Conservation (phyloP, 2,888 invertebrate genomes). For the Melinopterus prodromus region DNA sequence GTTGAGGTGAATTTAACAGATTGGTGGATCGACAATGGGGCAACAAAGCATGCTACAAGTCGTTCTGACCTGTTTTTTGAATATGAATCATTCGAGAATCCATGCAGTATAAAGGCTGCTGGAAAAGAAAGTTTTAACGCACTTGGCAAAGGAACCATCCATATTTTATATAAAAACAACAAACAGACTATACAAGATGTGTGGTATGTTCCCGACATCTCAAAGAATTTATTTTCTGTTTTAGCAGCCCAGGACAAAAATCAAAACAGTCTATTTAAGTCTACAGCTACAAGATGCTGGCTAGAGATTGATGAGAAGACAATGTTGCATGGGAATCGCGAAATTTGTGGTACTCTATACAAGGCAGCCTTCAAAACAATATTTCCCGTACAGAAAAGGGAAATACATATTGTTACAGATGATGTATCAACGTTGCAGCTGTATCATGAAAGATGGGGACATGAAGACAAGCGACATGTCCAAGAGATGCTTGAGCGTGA, state of each 20-base stretch:
- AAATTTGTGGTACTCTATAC: conserved; percentile 35
- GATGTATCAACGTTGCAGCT: conserved; percentile 40
- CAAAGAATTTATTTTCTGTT: conserved; percentile 46
- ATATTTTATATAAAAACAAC: conserved; percentile 16
- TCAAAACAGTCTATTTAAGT: conserved; percentile 38
- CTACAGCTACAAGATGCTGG: conserved; percentile 22
- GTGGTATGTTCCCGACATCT: conserved; percentile 46
- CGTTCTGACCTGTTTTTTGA: conserved; percentile 25
- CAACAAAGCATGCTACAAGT: conserved; percentile 48
- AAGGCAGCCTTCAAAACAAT: conserved; percentile 14
- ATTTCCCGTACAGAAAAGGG: neutral
- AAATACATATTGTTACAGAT: neutral
- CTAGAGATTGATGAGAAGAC: no score
- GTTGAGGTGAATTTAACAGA: conserved; percentile 37
- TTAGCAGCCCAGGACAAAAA: conserved; percentile 43
- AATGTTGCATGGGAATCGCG: neutral
- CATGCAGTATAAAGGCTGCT: no score
- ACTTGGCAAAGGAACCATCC: conserved; percentile 36
- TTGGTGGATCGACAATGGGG: conserved; percentile 53
- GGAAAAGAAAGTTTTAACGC: conserved; percentile 40
- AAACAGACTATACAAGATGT: conserved; percentile 38
- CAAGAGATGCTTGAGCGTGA: conserved; percentile 47
- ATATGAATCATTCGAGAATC: neutral
- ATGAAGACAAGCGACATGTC: conserved; percentile 43
- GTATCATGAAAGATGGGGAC: conserved; percentile 52